Base-by-base conservation (phyloP, 2,888 invertebrate species). In the Platynereis dumerilii region DNA sequence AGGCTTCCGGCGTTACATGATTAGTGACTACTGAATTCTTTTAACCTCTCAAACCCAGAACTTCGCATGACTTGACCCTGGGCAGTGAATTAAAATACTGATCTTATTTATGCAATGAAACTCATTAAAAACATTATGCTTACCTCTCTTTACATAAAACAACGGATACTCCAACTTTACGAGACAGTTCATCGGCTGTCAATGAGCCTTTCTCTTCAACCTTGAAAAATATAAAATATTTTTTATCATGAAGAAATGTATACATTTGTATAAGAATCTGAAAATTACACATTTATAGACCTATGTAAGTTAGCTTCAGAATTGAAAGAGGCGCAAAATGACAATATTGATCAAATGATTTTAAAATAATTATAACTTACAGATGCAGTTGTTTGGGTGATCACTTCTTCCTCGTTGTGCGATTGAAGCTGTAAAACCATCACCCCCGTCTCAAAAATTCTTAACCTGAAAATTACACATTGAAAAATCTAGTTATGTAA, bases 381-480 rank as follows among this genome's bases (percentile, higher is more conserved):
- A 66, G 80, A 67, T 44, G 77, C 70, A 2, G 74, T 72, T 44
- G 86, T 86, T 63, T 83, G 78, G 54, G 81, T 76, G 20, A 85
- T 81, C 26, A 85, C 79, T 48, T 83, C 78, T 48, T 86, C 85
- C 71, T 87, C 85, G 70, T 85, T 84, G 58, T 85, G 84, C 48
- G 90, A 90, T 72, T 89, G 89, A 48, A 94, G 85, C 83, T 97
- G 96, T 20, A 99, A 84, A 2, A 98, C 96, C 87, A 92, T 92
- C 1, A 98, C 96, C n/a, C 97, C 97, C 76, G 94, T 96, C 57
- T 93, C 93, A 85, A 97, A 97, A 73, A 89, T 74, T 7, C 77
- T 75, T 44, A 97, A 85, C 64, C 91, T 91, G 79, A 58, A 58
- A 52, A 52, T 7, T 52, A 52, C 15, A 52, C 7, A 17, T 52